Base-by-base conservation (phyloP, 2,888 invertebrate species). In the Nowickia ferox region DNA sequence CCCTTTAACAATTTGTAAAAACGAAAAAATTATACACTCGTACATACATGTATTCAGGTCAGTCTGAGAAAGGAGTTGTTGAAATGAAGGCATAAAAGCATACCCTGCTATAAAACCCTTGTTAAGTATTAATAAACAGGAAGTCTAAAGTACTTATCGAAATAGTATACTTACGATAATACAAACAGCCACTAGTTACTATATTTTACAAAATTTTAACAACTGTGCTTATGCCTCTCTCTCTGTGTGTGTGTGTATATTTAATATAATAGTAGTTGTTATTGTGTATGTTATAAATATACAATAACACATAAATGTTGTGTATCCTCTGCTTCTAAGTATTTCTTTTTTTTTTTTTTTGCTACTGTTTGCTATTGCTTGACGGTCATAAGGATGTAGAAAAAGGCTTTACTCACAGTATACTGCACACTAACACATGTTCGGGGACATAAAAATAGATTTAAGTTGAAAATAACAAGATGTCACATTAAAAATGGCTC, bases 381-480 rank as follows among this genome's bases (percentile, higher is more conserved):
- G 42, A 19, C 22, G 40, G 44, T 66, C 19, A 53, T 53, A 61
- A 17, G 74, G 15, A 63, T 38, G 38, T 30, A 46, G 11, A 38
- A 38, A 19, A 55, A 11, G 15, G 46, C 53, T 55, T 71, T 51
- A 61, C 44, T 30, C 19, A 19, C 15, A n/a, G 15, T 79, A n/a
- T n/a, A 55, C 74, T 42, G 5, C 19, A 66, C 9, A 84, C 69
- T 11, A 19, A 55, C 46, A 53, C 66, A 79, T 17, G 42, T 53
- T 75, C 38, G 19, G 48, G 13, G 38, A 74, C 82, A 82, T 82
- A 82, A 82, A 82, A 86, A 82, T 82, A 82, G 69, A 86, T 86
- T 86, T 88, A 84, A 84, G 77, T 72, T 83, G 66, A 84, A 87
- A 84, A 78, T 87, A 87, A 84, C 87, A 87, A 87, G 84, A 78